A percentile compares a stretch with the other conserved stretches of the same genome.
These are phyloP conservation scores for Andrena cerasifolii DNA, from an alignment of 1,140 invertebrate species.

Conservation along the genomic window DNA sequence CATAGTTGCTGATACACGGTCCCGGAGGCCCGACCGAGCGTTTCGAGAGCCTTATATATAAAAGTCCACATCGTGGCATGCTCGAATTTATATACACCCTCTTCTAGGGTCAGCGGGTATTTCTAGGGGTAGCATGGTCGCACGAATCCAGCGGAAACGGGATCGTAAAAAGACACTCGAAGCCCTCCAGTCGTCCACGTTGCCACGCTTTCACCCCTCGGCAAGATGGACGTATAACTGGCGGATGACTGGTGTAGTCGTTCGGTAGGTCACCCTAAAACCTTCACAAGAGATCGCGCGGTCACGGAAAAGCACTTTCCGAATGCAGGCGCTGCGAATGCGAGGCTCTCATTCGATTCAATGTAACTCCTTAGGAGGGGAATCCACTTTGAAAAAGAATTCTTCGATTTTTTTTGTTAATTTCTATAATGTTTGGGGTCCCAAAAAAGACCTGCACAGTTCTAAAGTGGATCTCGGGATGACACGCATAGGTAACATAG, in stretches of 20 bases:
- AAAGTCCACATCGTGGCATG: slow-evolving; percentile 9
- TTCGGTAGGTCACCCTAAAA: slow-evolving; percentile 7
- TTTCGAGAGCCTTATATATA: slow-evolving; percentile 6
- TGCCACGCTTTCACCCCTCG: neutral
- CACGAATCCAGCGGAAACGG: neutral
- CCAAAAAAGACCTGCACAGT: too few relatives aligned
- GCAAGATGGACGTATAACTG: neutral
- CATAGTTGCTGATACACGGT: too few relatives aligned
- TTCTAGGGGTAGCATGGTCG: neutral
- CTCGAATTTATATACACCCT: slow-evolving; percentile 5
- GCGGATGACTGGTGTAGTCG: neutral
- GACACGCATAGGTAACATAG: too few relatives aligned
- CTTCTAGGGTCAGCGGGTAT: slow-evolving; percentile 11
- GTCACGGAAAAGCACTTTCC: neutral
- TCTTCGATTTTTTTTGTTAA: too few relatives aligned
- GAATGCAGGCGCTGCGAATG: neutral
- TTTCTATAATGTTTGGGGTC: too few relatives aligned
- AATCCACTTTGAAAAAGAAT: too few relatives aligned
- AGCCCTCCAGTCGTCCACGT: too few relatives aligned
- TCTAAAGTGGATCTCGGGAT: too few relatives aligned
- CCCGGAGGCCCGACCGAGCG: too few relatives aligned
- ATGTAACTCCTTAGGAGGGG: too few relatives aligned
- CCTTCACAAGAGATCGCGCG: neutral
- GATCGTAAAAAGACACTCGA: slow-evolving; percentile 33
- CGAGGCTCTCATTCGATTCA: too few relatives aligned